Evolutionary conservation across 2,888 invertebrate species (phyloP), one percentile per base, ranked within the genome.

Genomic region (Sarcophaga caerulescens): DNA sequence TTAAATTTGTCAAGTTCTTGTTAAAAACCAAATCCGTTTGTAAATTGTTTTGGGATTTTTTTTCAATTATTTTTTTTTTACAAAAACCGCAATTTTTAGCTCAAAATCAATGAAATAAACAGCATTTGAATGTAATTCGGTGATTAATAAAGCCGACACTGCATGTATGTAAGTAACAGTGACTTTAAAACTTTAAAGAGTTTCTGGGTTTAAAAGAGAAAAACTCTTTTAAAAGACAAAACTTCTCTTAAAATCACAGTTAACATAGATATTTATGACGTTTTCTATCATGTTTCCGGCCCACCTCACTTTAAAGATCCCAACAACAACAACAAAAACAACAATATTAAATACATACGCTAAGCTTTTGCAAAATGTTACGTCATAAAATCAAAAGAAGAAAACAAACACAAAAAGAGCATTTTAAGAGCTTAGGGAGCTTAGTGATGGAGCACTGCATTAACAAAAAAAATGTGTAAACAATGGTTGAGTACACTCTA

Each of bases 221-320:
- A 21, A 12, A 65, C 75, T 21, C 75, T 69, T 45, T n/a, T 45
- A 47, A 45, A 8, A 59, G 35, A 21, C 19, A 21, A 4, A 17
- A 52, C 2, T 57, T 63, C 85, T 85, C 85, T 79, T 79, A 69
- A 73, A 52, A 11, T 25, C 5, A 11, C 59, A 57, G 68, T 74
- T 5, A 6, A 3, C 6, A n/a, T 52, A 74, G 77, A 69, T 62
- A 74, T 77, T 78, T 74, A 84, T 86, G 84, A 86, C 86, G 84
- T 81, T 65, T 65, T 71, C 12, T 52, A 71, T 57, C 66, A 84
- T 76, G 86, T 75, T 86, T 86, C 86, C 86, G 86, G 86, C 84
- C 78, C 84, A 86, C 86, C 86, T 86, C 84, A 81, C 81, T 86
- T 84, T 81, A 81, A 84, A 76, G 57, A 25, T 17, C 25, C 2